These are phyloP conservation scores for Brachylomia viminalis DNA, from an alignment of 2,888 invertebrate species.

Conservation along the genomic window DNA sequence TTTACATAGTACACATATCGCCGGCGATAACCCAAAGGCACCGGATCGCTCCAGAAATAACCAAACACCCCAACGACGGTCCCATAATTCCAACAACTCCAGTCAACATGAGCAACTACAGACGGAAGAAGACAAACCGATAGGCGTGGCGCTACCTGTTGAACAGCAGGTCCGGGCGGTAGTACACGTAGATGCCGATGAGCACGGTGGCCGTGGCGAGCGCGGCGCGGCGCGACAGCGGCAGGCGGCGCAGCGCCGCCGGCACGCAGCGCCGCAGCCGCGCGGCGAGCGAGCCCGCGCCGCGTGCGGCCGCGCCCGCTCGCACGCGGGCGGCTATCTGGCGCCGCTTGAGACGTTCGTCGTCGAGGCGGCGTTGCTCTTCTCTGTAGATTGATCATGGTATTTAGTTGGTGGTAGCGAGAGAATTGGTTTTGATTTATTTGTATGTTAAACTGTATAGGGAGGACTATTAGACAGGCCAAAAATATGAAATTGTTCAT, in stretches of 20 bases:
- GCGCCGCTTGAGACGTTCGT: constrained; percentile 87
- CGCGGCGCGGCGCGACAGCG: constrained; percentile 83
- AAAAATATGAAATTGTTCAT: too few species aligned
- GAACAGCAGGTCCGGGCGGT: constrained; percentile 87
- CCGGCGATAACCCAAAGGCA: too few species aligned
- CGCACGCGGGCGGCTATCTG: constrained; percentile 74
- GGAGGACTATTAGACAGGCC: too few species aligned
- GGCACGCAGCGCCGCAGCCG: constrained; percentile 71
- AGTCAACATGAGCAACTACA: constrained; percentile 65
- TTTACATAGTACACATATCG: background rate
- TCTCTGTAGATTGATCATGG: constrained; percentile 80
- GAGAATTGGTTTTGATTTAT: background rate
- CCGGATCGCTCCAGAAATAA: background rate
- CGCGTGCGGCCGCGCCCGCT: constrained; percentile 14
- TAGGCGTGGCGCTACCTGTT: constrained; percentile 87
- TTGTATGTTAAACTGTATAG: background rate
- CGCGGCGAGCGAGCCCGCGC: constrained; percentile 49
- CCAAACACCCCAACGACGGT: background rate
- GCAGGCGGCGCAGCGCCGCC: constrained; percentile 82
- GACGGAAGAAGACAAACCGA: constrained; percentile 84
- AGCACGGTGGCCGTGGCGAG: constrained; percentile 90
- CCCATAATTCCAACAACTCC: constrained; percentile 44
- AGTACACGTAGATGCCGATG: constrained; percentile 91
- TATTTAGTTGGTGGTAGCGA: background rate
- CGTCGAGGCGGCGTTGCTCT: constrained; percentile 91